Percentiles rank a stretch among this genome's conserved stretches.
These are phyloP conservation scores for Heliconius charithonia DNA, from an alignment of 2,888 invertebrate genomes.

Conservation along the genomic window DNA sequence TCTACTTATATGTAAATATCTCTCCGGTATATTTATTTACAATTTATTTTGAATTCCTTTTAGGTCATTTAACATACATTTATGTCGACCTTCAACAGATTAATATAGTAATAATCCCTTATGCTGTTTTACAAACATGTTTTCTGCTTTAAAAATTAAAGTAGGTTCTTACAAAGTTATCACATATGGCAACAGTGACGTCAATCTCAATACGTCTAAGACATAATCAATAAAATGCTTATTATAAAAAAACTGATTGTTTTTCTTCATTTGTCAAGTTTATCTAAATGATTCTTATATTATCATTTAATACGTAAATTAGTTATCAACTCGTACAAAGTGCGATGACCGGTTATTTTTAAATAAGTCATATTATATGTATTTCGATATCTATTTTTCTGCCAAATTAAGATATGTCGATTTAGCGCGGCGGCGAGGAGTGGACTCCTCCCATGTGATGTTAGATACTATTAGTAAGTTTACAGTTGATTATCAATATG, in stretches of 20 bases:
- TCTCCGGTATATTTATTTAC: neutral
- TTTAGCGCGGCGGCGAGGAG: neutral
- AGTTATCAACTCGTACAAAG: neutral
- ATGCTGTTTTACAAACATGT: neutral
- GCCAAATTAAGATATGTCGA: neutral
- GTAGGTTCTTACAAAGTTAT: neutral
- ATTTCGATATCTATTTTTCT: neutral
- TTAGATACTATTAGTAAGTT: neutral
- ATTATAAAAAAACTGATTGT: constrained; percentile 12
- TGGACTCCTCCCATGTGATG: neutral
- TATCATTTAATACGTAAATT: constrained; percentile 1
- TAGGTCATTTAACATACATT: neutral
- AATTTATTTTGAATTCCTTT: too few relatives aligned
- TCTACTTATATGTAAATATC: too few relatives aligned
- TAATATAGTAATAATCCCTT: neutral
- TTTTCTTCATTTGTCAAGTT: constrained; percentile 14
- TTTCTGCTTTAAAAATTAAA: neutral
- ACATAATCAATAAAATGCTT: neutral
- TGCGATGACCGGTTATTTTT: neutral
- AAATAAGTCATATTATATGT: constrained; percentile 2
- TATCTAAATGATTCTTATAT: constrained; percentile 17
- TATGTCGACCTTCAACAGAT: too few relatives aligned
- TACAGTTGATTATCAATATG: neutral
- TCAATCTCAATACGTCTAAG: neutral
- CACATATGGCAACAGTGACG: constrained; percentile 22